phyloP scores from a whole-genome alignment of 2,888 invertebrate species.

The Pyrocoelia pectoralis region DNA sequence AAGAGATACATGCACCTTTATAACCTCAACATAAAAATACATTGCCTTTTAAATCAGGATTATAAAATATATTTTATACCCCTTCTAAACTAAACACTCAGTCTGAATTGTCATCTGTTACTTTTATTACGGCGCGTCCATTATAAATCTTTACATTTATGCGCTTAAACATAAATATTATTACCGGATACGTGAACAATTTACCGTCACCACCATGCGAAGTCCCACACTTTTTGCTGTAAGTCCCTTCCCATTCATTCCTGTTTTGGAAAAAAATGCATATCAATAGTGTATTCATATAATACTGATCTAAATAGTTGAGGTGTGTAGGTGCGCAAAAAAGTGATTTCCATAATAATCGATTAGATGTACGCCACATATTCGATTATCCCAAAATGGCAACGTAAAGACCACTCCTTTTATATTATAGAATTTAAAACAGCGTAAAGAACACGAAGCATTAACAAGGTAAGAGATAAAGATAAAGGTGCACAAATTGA shows the following conservation, averaged over 20 bases:
- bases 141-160: neutral
- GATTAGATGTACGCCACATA: conserved; percentile 7
- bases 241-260: too few species aligned
- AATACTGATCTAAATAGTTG: neutral
- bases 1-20: too few species aligned
- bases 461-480: conserved; percentile 1
- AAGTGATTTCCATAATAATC: conserved; percentile 8
- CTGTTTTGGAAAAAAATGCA: neutral
- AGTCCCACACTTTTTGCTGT: neutral
- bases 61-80: neutral
- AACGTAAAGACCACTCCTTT: conserved; percentile 5
- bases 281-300: neutral
- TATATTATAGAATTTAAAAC: conserved; percentile 10
- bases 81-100: neutral
- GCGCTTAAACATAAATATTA: conserved; percentile 1
- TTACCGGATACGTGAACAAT: neutral
- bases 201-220: neutral
- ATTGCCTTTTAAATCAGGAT: neutral
- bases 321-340: conserved; percentile 1
- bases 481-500: conserved; percentile 11
- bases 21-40: neutral
- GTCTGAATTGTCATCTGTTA: neutral
- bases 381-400: conserved; percentile 15
- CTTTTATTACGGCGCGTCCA: neutral
- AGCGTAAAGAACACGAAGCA: conserved; percentile 3